Percentiles rank a stretch among this genome's conserved stretches.
Evolutionary conservation across 2,113 vertebrate genomes (phyloP).

Genomic region (Burhinus oedicnemus): DNA sequence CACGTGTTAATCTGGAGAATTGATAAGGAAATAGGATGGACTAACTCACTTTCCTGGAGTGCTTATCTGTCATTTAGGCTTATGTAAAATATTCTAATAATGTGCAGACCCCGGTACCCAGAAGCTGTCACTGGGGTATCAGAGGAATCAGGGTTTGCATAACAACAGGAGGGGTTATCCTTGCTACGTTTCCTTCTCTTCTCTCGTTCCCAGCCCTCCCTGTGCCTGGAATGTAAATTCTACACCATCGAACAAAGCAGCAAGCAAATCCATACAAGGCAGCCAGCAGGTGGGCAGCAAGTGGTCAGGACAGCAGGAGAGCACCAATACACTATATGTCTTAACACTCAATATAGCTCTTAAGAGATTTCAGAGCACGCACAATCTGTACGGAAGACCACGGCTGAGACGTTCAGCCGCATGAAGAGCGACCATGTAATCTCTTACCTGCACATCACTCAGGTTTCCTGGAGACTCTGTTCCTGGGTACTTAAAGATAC

Average conservation of each 20-base stretch:
- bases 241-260: not conserved
- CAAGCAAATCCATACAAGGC: not conserved
- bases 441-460: not conserved
- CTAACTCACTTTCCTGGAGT: constrained; percentile 20
- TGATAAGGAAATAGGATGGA: constrained; percentile 33
- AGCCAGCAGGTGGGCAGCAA: constrained; percentile 10
- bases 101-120: not conserved
- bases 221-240: constrained; percentile 25
- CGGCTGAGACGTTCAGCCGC: not conserved
- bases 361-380: not conserved
- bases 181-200: constrained; percentile 14
- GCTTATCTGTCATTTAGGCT: constrained; percentile 31
- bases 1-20: constrained; percentile 28
- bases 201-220: not conserved
- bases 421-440: not conserved
- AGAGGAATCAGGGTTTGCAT: not conserved
- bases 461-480: not conserved
- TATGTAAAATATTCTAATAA: constrained; percentile 29
- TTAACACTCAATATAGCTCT: not conserved
- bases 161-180: constrained; percentile 7
- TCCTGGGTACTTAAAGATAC: not conserved
- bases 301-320: not conserved
- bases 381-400: not conserved
- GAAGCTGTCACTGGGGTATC: not conserved
- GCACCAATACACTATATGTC: not conserved